Evolutionary conservation across 2,113 vertebrate species (phyloP).

Genomic region (Pseudopipra pipra): DNA sequence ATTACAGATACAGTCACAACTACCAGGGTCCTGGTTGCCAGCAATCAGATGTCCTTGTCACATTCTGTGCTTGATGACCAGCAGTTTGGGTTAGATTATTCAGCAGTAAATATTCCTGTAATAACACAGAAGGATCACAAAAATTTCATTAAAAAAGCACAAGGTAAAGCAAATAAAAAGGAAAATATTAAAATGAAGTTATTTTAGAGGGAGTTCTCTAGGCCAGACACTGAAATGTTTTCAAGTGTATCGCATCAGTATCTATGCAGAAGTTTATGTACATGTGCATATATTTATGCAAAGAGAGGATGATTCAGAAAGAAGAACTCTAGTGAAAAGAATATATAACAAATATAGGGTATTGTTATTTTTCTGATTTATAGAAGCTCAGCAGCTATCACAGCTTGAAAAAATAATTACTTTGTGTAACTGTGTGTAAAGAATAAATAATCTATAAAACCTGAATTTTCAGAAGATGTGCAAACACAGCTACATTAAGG

Average conservation of each 20-base stretch:
- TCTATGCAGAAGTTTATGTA: background rate
- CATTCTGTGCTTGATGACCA: background rate
- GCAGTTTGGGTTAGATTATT: background rate
- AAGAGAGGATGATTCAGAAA: background rate
- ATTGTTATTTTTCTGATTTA: background rate
- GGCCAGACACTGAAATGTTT: background rate
- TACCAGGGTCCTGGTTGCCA: background rate
- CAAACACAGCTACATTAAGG: background rate
- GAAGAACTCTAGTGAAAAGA: background rate
- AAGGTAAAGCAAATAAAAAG: background rate
- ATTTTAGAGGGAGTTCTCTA: background rate
- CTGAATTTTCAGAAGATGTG: background rate
- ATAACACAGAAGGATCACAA: background rate
- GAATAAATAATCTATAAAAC: background rate
- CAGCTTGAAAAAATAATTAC: background rate
- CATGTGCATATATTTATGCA: background rate
- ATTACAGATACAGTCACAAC: background rate
- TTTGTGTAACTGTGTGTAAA: background rate
- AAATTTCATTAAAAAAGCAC: background rate
- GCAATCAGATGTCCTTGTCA: conserved; percentile 23
- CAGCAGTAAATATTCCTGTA: background rate
- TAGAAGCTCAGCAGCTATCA: background rate
- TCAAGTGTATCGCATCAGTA: background rate
- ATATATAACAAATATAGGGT: background rate
- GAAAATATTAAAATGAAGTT: background rate